Conservation (phyloP, 2,113 vertebrate genomes). For the Grus americana region DNA sequence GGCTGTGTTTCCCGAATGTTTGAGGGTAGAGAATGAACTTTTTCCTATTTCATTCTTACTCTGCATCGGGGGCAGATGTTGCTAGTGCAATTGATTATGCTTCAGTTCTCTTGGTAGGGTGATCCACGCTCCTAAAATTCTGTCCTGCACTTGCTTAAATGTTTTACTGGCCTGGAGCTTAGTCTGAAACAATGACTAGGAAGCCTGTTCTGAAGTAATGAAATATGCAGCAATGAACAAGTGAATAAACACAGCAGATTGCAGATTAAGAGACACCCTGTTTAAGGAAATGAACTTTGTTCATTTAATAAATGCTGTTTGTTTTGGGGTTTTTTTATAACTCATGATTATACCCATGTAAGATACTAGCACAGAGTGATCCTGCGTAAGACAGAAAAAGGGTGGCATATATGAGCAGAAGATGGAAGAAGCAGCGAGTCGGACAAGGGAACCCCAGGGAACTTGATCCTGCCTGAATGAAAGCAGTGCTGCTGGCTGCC, state of each 20-base stretch:
- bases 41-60: neutral
- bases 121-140: neutral
- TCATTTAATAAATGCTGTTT: constrained; percentile 21
- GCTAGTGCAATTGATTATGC: neutral
- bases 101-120: neutral
- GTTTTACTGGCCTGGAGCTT: neutral
- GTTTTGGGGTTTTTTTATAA: neutral
- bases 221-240: constrained; percentile 25
- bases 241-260: neutral
- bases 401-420: neutral
- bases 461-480: neutral
- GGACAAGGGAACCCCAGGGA: neutral
- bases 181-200: neutral
- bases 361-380: neutral
- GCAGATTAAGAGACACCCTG: neutral
- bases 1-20: constrained; percentile 12
- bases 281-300: constrained; percentile 26
- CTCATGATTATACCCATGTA: neutral
- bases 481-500: constrained; percentile 2
- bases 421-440: neutral
- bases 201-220: neutral
- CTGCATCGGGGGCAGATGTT: neutral
- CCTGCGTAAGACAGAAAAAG: neutral
- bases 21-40: constrained; percentile 33
- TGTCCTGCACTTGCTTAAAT: neutral